Conservation (phyloP, 2,113 vertebrate genomes). For the Lonchura striata region DNA sequence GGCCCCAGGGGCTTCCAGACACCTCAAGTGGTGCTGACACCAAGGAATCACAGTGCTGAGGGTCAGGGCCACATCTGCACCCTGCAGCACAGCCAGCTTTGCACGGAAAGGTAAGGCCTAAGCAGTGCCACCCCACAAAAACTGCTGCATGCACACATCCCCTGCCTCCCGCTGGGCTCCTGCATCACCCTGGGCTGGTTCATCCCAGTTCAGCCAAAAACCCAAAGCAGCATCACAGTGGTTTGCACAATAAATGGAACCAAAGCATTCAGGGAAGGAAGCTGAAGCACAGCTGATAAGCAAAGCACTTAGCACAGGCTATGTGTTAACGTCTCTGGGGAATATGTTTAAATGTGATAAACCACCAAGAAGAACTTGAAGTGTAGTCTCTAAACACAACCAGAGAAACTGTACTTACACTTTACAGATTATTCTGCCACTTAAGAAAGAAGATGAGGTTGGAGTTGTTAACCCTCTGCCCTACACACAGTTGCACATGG, state of each 20-base stretch:
- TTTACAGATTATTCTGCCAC: not conserved
- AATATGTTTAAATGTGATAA: slow-evolving; percentile 28
- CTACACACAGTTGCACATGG: not conserved
- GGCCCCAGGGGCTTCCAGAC: fast-evolving
- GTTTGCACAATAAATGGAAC: not conserved
- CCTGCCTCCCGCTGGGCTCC: not conserved
- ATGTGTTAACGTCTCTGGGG: not conserved
- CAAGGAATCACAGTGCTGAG: not conserved
- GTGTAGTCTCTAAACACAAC: not conserved
- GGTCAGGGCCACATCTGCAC: not conserved
- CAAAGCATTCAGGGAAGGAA: not conserved
- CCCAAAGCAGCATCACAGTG: not conserved
- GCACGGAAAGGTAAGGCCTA: not conserved
- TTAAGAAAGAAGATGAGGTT: not conserved
- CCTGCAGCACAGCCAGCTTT: not conserved
- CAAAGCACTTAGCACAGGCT: slow-evolving; percentile 29
- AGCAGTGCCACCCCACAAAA: not conserved
- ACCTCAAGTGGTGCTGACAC: not conserved
- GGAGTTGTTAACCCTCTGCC: not conserved
- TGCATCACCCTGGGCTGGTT: not conserved
- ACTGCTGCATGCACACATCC: not conserved
- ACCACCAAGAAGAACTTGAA: not conserved
- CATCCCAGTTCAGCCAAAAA: not conserved
- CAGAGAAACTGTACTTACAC: not conserved
- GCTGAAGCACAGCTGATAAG: slow-evolving; percentile 16